A percentile compares a stretch with the other conserved stretches of the same genome.
phyloP scores from a whole-genome alignment of 2,888 invertebrate species.

The Cyrtodaria siliqua region DNA sequence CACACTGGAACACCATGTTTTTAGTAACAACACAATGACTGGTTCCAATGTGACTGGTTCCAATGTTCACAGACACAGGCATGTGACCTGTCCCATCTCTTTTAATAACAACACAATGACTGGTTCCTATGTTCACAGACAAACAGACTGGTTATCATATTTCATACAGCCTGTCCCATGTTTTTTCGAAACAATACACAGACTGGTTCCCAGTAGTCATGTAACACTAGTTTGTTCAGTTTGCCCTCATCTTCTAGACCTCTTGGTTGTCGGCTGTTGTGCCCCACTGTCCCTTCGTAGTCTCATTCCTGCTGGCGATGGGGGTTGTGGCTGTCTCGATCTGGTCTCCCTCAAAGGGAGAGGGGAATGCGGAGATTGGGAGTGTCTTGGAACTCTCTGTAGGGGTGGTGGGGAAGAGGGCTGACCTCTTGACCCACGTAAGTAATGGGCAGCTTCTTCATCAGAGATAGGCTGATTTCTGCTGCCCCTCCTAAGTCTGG shows the following conservation, averaged over 20 bases:
- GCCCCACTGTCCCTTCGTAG: constrained; percentile 37
- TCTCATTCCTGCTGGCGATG: constrained; percentile 24
- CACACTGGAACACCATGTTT: too few relatives aligned
- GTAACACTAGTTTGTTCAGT: too few relatives aligned
- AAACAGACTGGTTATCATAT: too few relatives aligned
- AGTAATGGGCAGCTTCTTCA: constrained; percentile 16
- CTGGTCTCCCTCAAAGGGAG: constrained; percentile 5
- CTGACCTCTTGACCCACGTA: background rate
- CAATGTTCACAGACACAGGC: too few relatives aligned
- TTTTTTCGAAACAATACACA: too few relatives aligned
- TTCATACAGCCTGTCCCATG: too few relatives aligned
- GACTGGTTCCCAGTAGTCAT: too few relatives aligned
- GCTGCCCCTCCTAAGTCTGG: constrained; percentile 8
- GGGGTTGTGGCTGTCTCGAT: constrained; percentile 19
- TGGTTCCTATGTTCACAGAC: too few relatives aligned
- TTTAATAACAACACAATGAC: too few relatives aligned
- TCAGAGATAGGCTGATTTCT: constrained; percentile 23
- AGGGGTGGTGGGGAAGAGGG: background rate
- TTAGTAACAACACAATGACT: too few relatives aligned
- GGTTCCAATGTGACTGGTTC: too few relatives aligned
- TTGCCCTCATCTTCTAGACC: constrained; percentile 22
- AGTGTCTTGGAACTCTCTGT: background rate
- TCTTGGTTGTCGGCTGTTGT: constrained; percentile 40
- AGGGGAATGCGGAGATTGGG: background rate
- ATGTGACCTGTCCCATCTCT: too few relatives aligned